These are phyloP conservation scores for Pollachius pollachius DNA, from an alignment of 2,113 vertebrate genomes.

Conservation along the genomic window DNA sequence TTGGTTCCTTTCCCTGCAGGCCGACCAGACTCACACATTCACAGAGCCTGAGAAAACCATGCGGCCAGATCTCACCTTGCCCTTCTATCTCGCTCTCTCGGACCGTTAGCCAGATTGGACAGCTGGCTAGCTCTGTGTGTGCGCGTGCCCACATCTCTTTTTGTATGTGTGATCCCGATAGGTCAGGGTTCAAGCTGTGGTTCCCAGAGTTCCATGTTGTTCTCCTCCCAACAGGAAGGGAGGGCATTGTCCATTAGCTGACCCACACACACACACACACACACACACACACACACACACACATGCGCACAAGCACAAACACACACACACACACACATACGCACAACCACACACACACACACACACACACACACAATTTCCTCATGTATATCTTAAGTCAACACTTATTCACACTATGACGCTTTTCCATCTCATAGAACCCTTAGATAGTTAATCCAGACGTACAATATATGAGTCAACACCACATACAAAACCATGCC, in stretches of 20 bases:
- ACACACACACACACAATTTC: background rate
- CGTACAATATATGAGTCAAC: background rate
- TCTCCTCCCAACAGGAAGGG: slow-evolving; percentile 76
- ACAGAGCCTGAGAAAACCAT: slow-evolving; percentile 61
- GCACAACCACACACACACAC: background rate
- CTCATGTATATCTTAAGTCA: background rate
- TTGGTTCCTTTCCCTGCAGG: slow-evolving; percentile 60
- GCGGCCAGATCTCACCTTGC: slow-evolving; percentile 48
- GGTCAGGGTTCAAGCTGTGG: slow-evolving; percentile 69
- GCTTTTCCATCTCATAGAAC: background rate
- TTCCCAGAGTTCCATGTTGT: slow-evolving; percentile 67
- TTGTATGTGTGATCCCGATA: slow-evolving; percentile 63
- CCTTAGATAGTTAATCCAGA: background rate
- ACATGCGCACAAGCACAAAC: slow-evolving; percentile 22
- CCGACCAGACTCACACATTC: slow-evolving; percentile 44
- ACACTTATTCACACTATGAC: background rate
- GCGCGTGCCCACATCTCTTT: slow-evolving; percentile 39
- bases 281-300: slow-evolving; percentile 43
- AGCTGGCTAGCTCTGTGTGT: slow-evolving; percentile 53
- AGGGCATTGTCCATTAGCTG: slow-evolving; percentile 78
- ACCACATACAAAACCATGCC: background rate
- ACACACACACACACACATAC: slow-evolving; percentile 32
- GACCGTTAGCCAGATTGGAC: slow-evolving; percentile 38
- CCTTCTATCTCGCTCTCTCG: slow-evolving; percentile 46
- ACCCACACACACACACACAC: slow-evolving; percentile 26